Evolutionary conservation across 2,888 invertebrate species (phyloP), one percentile per base, ranked within the genome.

Genomic region (Chrysopilus asiliformis): DNA sequence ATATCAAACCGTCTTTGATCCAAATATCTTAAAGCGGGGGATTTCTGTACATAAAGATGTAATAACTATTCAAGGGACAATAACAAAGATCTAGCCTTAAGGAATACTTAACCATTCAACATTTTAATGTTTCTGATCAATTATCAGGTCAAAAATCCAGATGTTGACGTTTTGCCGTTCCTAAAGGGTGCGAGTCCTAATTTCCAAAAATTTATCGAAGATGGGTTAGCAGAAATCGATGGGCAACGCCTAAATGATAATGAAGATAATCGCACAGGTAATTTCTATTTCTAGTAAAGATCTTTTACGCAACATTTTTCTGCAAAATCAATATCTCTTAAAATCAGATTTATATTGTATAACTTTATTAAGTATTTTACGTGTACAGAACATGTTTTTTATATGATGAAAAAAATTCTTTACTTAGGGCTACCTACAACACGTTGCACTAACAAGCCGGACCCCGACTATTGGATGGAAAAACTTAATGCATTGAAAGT

Each of bases 401-500:
- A n/a, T n/a, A n/a, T n/a, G n/a, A n/a, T n/a, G n/a, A n/a, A n/a
- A n/a, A n/a, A n/a, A n/a, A n/a, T n/a, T n/a, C n/a, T n/a, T n/a
- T n/a, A n/a, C n/a, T n/a, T n/a, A n/a, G n/a, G n/a, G n/a, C n/a
- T n/a, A n/a, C n/a, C n/a, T n/a, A 39, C 47, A 31, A 40, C 40
- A 38, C 38, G 29, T 37, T 16, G 32, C 9, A 48, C 46, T 8
- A 52, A 45, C 30, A 60, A 53, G 40, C 41, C 47, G 26, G 56
- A 61, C 48, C 55, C 63, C 4, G 63, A 62, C 14, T 58, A 55
- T 40, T 63, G 63, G 60, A 59, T 63, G 60, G 60, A 60, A 39
- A 56, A 57, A 17, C 46, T 63, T 18, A 55, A 60, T 43, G 51
- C 52, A 31, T 45, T 61, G 30, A 53, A 49, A 46, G 52, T 49